A percentile compares a stretch with the other conserved stretches of the same genome.
Conservation (phyloP, 1,140 invertebrate genomes). For the Chrysopa pallens region DNA sequence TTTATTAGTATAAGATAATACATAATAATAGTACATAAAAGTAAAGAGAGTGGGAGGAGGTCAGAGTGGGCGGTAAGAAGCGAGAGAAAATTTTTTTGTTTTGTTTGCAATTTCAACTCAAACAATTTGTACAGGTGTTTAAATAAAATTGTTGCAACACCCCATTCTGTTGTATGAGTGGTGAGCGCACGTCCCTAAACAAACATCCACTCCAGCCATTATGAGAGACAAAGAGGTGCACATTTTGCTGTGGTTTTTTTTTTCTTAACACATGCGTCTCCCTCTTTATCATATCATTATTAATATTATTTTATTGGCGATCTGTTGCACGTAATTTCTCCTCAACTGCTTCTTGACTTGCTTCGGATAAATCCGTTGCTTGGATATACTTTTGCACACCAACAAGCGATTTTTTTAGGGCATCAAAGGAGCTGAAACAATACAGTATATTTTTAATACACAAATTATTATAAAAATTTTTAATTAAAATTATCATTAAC, state of each 20-base stretch:
- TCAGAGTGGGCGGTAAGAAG: neutral
- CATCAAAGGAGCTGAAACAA: slow-evolving; percentile 72
- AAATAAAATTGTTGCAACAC: no score
- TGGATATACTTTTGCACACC: slow-evolving; percentile 96
- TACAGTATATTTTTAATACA: slow-evolving; percentile 5
- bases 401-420: slow-evolving; percentile 85
- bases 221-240: slow-evolving; percentile 1
- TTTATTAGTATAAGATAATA: neutral
- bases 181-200: slow-evolving; percentile 19
- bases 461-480: neutral
- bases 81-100: no score
- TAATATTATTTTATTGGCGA: slow-evolving; percentile 49
- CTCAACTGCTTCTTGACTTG: slow-evolving; percentile 77
- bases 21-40: neutral
- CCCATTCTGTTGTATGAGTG: slow-evolving; percentile 18
- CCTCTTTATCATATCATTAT: slow-evolving; percentile 15
- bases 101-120: no score
- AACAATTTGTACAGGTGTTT: no score
- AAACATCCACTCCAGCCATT: slow-evolving; percentile 16
- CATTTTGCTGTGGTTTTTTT: neutral
- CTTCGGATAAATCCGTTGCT: slow-evolving; percentile 81
- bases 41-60: neutral
- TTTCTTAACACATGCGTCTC: slow-evolving; percentile 7
- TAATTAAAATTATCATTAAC: no score
- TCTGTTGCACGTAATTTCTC: slow-evolving; percentile 83